Evolutionary conservation across 2,113 vertebrate genomes (phyloP).

Genomic region (Lipophrys pholis): DNA sequence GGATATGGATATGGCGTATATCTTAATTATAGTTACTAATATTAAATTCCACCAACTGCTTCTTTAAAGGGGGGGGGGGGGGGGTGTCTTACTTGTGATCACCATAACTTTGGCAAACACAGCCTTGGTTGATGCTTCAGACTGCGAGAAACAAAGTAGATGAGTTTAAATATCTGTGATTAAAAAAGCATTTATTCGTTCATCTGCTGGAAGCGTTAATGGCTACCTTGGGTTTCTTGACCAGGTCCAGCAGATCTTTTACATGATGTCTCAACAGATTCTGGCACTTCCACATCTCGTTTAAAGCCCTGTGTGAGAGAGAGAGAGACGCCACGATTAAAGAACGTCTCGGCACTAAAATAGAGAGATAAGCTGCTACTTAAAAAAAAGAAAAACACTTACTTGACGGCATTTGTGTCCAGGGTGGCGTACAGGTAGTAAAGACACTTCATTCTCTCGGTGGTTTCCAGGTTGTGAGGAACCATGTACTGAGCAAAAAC

Average conservation of each 20-base stretch:
- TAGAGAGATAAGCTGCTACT: neutral
- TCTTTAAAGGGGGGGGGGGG: too few species aligned
- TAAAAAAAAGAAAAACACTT: slow-evolving; percentile 57
- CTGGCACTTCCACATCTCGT: slow-evolving; percentile 99
- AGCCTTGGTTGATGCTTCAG: slow-evolving; percentile 94
- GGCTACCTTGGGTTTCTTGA: slow-evolving; percentile 96
- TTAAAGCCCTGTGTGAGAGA: slow-evolving; percentile 88
- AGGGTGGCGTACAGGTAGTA: slow-evolving; percentile 97
- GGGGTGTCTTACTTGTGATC: slow-evolving; percentile 90
- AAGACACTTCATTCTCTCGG: slow-evolving; percentile 96
- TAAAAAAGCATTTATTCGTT: accelerated
- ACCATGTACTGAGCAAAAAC: slow-evolving; percentile 99
- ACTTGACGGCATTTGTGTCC: slow-evolving; percentile 97
- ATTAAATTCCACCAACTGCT: too few species aligned
- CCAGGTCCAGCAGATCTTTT: slow-evolving; percentile 95
- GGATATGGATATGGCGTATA: neutral
- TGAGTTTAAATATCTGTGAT: neutral
- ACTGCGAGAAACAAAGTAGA: slow-evolving; percentile 81
- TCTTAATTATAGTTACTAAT: too few species aligned
- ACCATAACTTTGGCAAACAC: slow-evolving; percentile 99
- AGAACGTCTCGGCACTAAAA: too few species aligned
- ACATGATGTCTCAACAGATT: slow-evolving; percentile 94
- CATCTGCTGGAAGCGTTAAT: neutral
- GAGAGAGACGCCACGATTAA: neutral
- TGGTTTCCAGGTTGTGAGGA: slow-evolving; percentile 95